A percentile compares a stretch with the other conserved stretches of the same genome.
phyloP scores from a whole-genome alignment of 2,113 vertebrate genomes.

The Setophaga petechia region DNA sequence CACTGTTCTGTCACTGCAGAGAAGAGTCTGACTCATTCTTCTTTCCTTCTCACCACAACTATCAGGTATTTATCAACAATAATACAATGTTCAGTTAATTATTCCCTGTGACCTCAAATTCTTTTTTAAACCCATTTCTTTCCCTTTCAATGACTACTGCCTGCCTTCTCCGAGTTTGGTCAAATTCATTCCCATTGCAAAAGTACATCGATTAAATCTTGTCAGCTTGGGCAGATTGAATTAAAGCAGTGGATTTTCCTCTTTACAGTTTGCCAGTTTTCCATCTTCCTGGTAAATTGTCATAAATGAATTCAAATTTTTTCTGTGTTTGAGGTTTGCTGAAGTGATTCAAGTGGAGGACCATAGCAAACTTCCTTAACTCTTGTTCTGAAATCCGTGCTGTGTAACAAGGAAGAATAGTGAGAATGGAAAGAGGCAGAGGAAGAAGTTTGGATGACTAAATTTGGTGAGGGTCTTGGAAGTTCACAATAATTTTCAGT shows the following conservation, averaged over 20 bases:
- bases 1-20: neutral
- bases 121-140: neutral
- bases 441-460: neutral
- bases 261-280: neutral
- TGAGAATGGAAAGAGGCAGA: neutral
- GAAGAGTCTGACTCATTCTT: neutral
- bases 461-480: neutral
- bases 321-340: neutral
- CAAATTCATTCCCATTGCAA: neutral
- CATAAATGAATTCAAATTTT: neutral
- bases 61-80: neutral
- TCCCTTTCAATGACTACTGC: neutral
- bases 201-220: neutral
- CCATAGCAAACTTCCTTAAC: neutral
- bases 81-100: neutral
- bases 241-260: neutral
- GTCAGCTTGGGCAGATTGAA: neutral
- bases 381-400: neutral
- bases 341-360: neutral
- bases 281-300: neutral
- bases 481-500: neutral
- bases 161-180: neutral
- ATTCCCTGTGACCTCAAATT: neutral
- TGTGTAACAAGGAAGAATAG: neutral
- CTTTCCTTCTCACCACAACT: neutral